Conservation (phyloP, 2,113 vertebrate species). For the Phylloscopus whistleri region DNA sequence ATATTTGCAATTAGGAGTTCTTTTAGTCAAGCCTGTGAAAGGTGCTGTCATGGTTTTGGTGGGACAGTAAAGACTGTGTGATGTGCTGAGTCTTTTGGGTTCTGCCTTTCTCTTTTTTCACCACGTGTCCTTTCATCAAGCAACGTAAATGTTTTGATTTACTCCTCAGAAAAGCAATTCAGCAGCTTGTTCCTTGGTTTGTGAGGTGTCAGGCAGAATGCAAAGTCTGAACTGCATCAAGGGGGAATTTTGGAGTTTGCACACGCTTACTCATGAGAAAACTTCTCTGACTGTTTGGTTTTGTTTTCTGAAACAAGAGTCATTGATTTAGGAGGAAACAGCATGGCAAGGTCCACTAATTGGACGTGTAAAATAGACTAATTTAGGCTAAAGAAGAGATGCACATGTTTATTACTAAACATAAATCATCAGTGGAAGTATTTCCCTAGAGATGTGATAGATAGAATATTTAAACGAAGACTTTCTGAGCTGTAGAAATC, state of each 20-base stretch:
- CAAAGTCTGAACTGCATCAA: not conserved
- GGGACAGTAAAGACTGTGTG: not conserved
- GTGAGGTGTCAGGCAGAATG: not conserved
- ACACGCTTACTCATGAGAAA: not conserved
- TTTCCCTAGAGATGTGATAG: not conserved
- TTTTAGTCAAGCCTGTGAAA: not conserved
- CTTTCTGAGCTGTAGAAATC: not conserved
- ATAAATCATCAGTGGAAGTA: not conserved
- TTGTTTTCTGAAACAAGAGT: not conserved
- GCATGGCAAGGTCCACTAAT: not conserved
- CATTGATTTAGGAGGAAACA: not conserved
- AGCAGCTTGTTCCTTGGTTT: not conserved
- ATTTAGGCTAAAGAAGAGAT: not conserved
- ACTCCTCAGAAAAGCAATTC: not conserved
- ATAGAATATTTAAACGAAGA: conserved; percentile 8
- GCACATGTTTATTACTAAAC: not conserved
- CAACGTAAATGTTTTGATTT: not conserved
- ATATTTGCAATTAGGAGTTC: not conserved
- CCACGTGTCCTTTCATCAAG: not conserved
- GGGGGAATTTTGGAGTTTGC: not conserved
- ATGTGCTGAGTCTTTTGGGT: not conserved
- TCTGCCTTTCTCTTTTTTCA: not conserved
- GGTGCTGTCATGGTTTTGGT: not conserved
- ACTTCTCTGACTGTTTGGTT: not conserved
- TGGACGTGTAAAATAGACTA: not conserved